Evolutionary conservation across 1,140 invertebrate species (phyloP).

Genomic region (Tetranychus urticae): DNA sequence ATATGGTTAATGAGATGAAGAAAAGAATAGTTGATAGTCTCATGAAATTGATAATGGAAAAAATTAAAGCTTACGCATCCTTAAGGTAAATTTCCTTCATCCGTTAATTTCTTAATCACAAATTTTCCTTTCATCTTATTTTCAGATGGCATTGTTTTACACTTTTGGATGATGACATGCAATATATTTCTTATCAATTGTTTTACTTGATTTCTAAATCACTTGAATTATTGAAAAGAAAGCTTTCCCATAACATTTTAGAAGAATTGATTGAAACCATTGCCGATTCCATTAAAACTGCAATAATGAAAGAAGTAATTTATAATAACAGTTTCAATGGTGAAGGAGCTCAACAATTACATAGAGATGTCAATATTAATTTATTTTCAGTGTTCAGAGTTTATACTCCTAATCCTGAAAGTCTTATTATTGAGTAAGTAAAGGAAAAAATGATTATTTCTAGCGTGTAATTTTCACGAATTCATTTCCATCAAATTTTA

Average conservation of each 20-base stretch:
- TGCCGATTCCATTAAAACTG: background rate
- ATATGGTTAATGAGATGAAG: conserved; percentile 4
- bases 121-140: background rate
- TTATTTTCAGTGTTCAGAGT: background rate
- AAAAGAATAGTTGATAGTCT: conserved; percentile 1
- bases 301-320: conserved; percentile 3
- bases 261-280: background rate
- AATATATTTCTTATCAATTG: background rate
- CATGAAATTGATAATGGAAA: background rate
- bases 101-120: background rate
- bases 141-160: conserved; percentile 4
- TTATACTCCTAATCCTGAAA: background rate
- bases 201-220: conserved; percentile 4
- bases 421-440: background rate
- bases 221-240: background rate
- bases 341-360: conserved; percentile 2
- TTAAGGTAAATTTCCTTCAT: background rate
- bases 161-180: background rate
- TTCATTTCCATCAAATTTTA: too few species aligned
- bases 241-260: conserved; percentile 2
- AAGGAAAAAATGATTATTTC: background rate
- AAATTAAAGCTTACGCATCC: background rate
- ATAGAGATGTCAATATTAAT: background rate
- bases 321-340: conserved; percentile 4
- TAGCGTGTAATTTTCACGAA: background rate